Evolutionary conservation across 2,888 invertebrate genomes (phyloP).

Genomic region (Colletes collaris): DNA sequence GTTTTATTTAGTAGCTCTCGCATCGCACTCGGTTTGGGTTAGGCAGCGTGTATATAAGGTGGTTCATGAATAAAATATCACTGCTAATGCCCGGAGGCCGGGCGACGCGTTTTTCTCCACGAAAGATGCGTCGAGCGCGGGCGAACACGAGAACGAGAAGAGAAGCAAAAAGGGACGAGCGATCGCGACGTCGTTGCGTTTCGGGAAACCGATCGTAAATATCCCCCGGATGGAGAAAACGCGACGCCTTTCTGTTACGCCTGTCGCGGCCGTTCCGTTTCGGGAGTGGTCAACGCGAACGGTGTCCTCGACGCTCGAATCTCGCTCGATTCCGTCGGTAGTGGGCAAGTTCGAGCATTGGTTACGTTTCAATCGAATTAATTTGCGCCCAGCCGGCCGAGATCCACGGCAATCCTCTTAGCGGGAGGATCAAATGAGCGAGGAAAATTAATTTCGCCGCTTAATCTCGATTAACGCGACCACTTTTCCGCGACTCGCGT

Average conservation of each 20-base stretch:
- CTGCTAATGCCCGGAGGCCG: constrained; percentile 81
- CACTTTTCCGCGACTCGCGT: constrained; percentile 7
- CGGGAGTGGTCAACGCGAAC: constrained; percentile 16
- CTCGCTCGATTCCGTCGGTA: too few species aligned
- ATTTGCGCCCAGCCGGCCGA: constrained; percentile 31
- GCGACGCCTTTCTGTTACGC: constrained; percentile 6
- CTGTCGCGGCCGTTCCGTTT: constrained; percentile 3
- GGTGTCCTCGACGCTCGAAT: neutral
- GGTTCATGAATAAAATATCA: constrained; percentile 83
- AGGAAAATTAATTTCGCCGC: constrained; percentile 36
- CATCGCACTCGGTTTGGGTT: constrained; percentile 74
- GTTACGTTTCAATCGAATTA: constrained; percentile 48
- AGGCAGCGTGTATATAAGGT: constrained; percentile 76
- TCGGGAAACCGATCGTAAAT: constrained; percentile 78
- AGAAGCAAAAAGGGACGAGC: constrained; percentile 67
- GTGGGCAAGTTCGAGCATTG: constrained; percentile 11
- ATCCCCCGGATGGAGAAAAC: constrained; percentile 57
- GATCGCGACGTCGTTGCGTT: constrained; percentile 74
- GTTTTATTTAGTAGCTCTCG: constrained; percentile 82
- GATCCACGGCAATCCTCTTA: constrained; percentile 44
- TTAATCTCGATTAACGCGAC: constrained; percentile 34
- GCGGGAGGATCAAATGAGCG: constrained; percentile 36
- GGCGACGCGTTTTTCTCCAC: constrained; percentile 80
- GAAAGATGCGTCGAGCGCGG: constrained; percentile 71
- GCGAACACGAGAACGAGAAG: constrained; percentile 69